Conservation (phyloP, 2,113 vertebrate species). For the Setophaga petechia region DNA sequence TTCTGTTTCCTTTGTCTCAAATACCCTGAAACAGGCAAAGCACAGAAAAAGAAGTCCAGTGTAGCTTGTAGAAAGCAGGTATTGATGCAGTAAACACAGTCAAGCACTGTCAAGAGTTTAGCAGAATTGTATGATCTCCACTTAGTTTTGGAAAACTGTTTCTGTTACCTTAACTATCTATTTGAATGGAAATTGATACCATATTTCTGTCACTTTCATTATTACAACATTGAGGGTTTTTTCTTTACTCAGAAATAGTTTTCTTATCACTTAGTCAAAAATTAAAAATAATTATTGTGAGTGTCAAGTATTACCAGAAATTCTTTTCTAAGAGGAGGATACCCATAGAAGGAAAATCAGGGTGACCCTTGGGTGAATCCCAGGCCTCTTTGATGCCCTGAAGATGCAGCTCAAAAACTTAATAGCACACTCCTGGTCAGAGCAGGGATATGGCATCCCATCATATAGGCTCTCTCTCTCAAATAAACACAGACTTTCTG, state of each 20-base stretch:
- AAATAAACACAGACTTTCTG: not conserved
- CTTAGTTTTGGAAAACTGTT: not conserved
- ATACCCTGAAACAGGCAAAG: not conserved
- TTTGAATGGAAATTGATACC: not conserved
- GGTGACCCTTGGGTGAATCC: not conserved
- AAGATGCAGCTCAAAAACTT: not conserved
- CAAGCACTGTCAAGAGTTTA: not conserved
- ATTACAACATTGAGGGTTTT: not conserved
- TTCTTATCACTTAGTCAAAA: not conserved
- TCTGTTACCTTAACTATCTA: not conserved
- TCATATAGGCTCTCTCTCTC: not conserved
- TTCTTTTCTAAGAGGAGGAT: not conserved
- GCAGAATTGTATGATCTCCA: not conserved
- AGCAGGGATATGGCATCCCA: not conserved
- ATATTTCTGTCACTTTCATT: not conserved
- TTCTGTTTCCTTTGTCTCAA: not conserved
- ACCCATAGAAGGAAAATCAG: not conserved
- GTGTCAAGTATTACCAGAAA: not conserved
- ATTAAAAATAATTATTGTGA: not conserved
- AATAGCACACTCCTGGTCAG: not conserved
- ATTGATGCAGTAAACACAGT: not conserved
- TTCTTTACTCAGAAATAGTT: not conserved
- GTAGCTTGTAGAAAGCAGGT: not conserved
- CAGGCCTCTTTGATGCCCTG: not conserved
- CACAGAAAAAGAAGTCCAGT: not conserved